phyloP scores from a whole-genome alignment of 2,888 invertebrate species.

The Phlogophora meticulosa region DNA sequence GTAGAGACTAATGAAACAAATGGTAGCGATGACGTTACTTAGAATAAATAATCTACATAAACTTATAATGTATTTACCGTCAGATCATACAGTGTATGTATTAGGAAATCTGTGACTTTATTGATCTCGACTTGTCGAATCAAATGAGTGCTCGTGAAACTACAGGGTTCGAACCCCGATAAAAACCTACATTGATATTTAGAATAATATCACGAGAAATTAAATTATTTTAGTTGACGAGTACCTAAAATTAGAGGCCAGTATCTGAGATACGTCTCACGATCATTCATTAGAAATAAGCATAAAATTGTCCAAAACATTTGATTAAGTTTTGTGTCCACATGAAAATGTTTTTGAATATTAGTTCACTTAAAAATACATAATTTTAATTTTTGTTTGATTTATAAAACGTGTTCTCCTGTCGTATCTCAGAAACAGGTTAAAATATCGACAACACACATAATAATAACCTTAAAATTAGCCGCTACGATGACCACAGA shows the following conservation, averaged over 20 bases:
- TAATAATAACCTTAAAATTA: slow-evolving; percentile 63
- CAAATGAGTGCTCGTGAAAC: slow-evolving; percentile 49
- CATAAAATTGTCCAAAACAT: slow-evolving; percentile 38
- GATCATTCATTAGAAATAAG: slow-evolving; percentile 8
- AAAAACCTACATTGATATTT: slow-evolving; percentile 68
- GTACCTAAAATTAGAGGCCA: slow-evolving; percentile 53
- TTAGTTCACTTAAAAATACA: slow-evolving; percentile 29
- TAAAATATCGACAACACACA: slow-evolving; percentile 61
- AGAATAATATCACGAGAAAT: slow-evolving; percentile 70
- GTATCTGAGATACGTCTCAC: slow-evolving; percentile 52
- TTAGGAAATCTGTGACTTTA: slow-evolving; percentile 60
- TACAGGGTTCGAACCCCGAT: slow-evolving; percentile 54
- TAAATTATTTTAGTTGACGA: slow-evolving; percentile 63
- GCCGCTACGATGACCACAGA: slow-evolving; percentile 67
- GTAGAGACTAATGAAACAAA: slow-evolving; percentile 53
- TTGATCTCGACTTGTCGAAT: slow-evolving; percentile 38
- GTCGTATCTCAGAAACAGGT: slow-evolving; percentile 56
- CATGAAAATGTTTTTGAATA: slow-evolving; percentile 15
- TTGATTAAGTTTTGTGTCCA: slow-evolving; percentile 32
- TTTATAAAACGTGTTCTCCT: slow-evolving; percentile 29
- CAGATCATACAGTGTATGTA: slow-evolving; percentile 62
- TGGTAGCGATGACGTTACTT: slow-evolving; percentile 53
- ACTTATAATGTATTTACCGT: slow-evolving; percentile 56
- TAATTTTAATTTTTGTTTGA: slow-evolving; percentile 37
- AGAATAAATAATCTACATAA: slow-evolving; percentile 61